These are phyloP conservation scores for Liodrosophila aerea DNA, from an alignment of 2,888 invertebrate genomes.

Conservation along the genomic window DNA sequence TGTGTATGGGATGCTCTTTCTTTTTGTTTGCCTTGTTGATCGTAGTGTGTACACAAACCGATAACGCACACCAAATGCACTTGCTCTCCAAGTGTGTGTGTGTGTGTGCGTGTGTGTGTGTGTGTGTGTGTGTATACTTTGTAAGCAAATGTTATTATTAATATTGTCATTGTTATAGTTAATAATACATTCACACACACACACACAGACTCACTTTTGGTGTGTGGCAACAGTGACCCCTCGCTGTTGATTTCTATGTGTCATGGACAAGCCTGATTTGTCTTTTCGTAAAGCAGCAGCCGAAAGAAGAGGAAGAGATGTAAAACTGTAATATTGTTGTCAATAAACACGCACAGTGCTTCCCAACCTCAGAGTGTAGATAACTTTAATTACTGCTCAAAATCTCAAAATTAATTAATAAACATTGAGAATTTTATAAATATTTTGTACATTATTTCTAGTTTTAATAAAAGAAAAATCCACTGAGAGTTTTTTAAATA, in stretches of 20 bases:
- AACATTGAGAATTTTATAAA: no score
- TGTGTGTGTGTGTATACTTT: conserved; percentile 52
- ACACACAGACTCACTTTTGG: background rate
- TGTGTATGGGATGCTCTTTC: no score
- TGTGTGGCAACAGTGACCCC: conserved; percentile 39
- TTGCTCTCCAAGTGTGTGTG: conserved; percentile 16
- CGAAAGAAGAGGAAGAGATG: no score
- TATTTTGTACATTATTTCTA: no score
- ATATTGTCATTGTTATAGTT: conserved; percentile 67
- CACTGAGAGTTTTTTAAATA: background rate
- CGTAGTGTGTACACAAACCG: conserved; percentile 37
- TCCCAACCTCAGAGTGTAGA: no score
- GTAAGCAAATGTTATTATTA: conserved; percentile 63
- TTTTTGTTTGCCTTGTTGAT: conserved; percentile 60
- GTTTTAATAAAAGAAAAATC: no score
- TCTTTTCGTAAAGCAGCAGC: no score
- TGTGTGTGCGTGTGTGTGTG: conserved; percentile 1
- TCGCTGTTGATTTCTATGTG: conserved; percentile 22
- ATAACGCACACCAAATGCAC: conserved; percentile 55
- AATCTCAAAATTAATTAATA: no score
- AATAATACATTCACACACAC: conserved; percentile 38
- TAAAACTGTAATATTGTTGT: no score
- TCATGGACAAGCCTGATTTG: conserved; percentile 20
- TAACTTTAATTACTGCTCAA: no score
- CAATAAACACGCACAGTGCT: no score